Evolutionary conservation across 1,140 invertebrate genomes (phyloP).

Genomic region (Atta cephalotes): DNA sequence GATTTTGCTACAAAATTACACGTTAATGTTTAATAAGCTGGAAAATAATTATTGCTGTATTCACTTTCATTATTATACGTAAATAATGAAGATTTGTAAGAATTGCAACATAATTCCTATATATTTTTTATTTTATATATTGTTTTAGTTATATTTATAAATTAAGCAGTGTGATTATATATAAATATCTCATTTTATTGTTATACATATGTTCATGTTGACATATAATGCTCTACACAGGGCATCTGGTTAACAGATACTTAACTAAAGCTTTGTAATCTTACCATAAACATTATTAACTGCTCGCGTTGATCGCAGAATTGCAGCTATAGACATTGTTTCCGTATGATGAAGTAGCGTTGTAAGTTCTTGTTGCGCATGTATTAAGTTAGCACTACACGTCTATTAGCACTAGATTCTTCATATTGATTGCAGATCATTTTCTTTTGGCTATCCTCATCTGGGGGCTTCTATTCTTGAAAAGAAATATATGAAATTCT

Average conservation of each 20-base stretch:
- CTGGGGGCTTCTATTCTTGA: too few species aligned
- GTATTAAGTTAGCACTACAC: constrained; percentile 18
- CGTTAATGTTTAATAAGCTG: not conserved
- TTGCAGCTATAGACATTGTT: constrained; percentile 14
- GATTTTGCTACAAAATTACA: not conserved
- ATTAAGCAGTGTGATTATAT: not conserved
- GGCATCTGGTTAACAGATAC: not conserved
- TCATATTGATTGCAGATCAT: constrained; percentile 1
- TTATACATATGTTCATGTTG: not conserved
- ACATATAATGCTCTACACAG: not conserved
- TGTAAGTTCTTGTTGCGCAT: not conserved
- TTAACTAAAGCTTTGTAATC: constrained; percentile 17
- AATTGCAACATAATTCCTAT: not conserved
- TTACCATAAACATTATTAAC: not conserved
- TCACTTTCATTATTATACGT: not conserved
- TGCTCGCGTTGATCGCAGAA: not conserved
- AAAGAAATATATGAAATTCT: too few species aligned
- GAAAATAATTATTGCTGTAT: not conserved
- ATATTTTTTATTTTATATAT: constrained; percentile 22
- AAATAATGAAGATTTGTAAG: not conserved
- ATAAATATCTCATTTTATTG: constrained; percentile 19
- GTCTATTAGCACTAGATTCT: constrained; percentile 1
- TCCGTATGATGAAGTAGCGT: not conserved
- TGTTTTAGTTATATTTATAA: constrained; percentile 7
- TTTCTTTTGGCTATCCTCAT: not conserved